A percentile compares a stretch with the other conserved stretches of the same genome.
These are phyloP conservation scores for Doris montereyensis DNA, from an alignment of 2,888 invertebrate genomes.

Conservation along the genomic window DNA sequence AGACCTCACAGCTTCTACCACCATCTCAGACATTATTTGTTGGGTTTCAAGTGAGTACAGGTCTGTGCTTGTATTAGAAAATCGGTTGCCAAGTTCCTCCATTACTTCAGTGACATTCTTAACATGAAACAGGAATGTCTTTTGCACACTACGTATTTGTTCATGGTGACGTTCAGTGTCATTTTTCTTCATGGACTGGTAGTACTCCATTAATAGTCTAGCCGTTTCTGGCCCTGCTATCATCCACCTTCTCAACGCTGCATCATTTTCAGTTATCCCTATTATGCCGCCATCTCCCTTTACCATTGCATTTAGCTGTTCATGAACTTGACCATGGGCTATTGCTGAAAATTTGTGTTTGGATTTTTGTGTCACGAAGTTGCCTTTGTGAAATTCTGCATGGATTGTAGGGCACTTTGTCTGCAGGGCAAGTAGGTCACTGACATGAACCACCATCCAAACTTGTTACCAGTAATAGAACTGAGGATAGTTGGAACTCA, in stretches of 20 bases:
- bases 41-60: neutral
- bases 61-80: neutral
- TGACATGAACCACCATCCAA: constrained; percentile 17
- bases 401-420: neutral
- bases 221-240: neutral
- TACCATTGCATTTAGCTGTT: constrained; percentile 31
- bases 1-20: neutral
- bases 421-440: constrained; percentile 18
- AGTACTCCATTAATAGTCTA: neutral
- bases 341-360: neutral
- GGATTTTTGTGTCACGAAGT: neutral
- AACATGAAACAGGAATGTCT: neutral
- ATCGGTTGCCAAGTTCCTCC: neutral
- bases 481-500: constrained; percentile 1
- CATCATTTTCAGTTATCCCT: neutral
- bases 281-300: too few species aligned
- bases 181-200: neutral
- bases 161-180: neutral
- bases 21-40: neutral
- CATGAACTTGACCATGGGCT: constrained; percentile 23
- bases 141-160: neutral
- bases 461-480: constrained; percentile 41
- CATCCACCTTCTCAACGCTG: neutral
- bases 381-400: neutral
- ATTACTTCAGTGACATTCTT: neutral